A percentile compares a stretch with the other conserved stretches of the same genome.
These are phyloP conservation scores for Octodon degus DNA, from an alignment of 2,113 vertebrate species.

Conservation along the genomic window DNA sequence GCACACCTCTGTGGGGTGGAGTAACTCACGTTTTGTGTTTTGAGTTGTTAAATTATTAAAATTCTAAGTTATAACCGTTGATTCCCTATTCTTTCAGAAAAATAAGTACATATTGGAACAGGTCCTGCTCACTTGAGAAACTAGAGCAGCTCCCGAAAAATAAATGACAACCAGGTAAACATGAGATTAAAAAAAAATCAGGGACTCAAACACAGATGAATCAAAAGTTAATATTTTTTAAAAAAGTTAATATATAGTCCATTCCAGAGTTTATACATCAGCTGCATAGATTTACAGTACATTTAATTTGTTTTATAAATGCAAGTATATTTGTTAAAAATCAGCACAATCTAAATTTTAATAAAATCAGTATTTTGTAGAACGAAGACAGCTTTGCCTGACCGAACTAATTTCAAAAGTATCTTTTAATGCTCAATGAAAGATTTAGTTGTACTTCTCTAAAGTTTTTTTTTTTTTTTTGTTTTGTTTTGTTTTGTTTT, in stretches of 20 bases:
- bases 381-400: constrained; percentile 25
- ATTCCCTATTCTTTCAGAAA: neutral
- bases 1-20: neutral
- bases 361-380: constrained; percentile 37
- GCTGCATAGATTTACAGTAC: neutral
- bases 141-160: constrained; percentile 49
- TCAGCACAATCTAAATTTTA: neutral
- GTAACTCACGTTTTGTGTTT: constrained; percentile 22
- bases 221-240: neutral
- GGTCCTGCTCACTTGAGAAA: neutral
- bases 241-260: neutral
- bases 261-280: neutral
- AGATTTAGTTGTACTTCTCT: neutral
- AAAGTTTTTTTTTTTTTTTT: neutral
- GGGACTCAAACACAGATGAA: neutral
- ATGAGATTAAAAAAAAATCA: constrained; percentile 41
- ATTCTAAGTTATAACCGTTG: constrained; percentile 36
- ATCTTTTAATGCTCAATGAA: constrained; percentile 31
- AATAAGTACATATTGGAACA: constrained; percentile 28
- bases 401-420: neutral
- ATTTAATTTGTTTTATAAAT: constrained; percentile 31
- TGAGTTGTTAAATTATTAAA: constrained; percentile 58
- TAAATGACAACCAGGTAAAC: constrained; percentile 40
- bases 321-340: constrained; percentile 30
- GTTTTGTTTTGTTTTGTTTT: too few species aligned